Base-by-base conservation (phyloP, 2,888 invertebrate species). In the Mactromeris polynyma region DNA sequence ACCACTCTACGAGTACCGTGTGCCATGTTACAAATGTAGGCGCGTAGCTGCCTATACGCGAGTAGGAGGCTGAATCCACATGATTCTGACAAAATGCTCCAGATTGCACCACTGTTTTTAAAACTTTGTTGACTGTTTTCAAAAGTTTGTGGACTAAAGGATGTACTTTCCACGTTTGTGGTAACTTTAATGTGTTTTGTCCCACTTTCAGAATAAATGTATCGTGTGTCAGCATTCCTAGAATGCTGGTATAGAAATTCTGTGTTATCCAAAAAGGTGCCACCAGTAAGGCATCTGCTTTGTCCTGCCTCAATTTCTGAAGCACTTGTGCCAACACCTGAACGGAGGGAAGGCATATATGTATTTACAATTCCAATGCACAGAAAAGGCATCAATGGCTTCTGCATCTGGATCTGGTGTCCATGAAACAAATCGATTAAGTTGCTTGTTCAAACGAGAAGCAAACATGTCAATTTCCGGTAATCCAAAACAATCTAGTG, bases 211-310 rank as follows among this genome's bases (percentile, higher is more conserved):
- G 14, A 21, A 51, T 51, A 17, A 11, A 51, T 21, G 19, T 6
- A 51, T 51, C 51, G 19, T 51, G 51, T n/a, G 79, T 83, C n/a
- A 88, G 51, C 46, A 88, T 81, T 46, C 84, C 88, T 73, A 85
- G 54, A 19, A 85, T 73, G 26, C 73, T 51, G 78, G 85, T 84
- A 51, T 81, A 88, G n/a, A 51, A 84, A 42, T 88, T 88, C 81
- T 88, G 88, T 26, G 81, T 81, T 54, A 81, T 46, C 80, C 82
- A 85, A 54, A 85, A 81, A 78, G 81, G 85, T 42, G 82, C 82
- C 88, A 88, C 85, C 85, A 88, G 78, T 58, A 88, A 54, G 42
- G 58, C 64, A 42, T 88, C 82, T 88, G 88, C 82, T 26, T 54
- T 51, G 77, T 81, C 88, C 81, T 84, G 81, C 69, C 84, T 38